These are phyloP conservation scores for Syngnathus rostellatus DNA, from an alignment of 2,797 vertebrate species.

Conservation along the genomic window DNA sequence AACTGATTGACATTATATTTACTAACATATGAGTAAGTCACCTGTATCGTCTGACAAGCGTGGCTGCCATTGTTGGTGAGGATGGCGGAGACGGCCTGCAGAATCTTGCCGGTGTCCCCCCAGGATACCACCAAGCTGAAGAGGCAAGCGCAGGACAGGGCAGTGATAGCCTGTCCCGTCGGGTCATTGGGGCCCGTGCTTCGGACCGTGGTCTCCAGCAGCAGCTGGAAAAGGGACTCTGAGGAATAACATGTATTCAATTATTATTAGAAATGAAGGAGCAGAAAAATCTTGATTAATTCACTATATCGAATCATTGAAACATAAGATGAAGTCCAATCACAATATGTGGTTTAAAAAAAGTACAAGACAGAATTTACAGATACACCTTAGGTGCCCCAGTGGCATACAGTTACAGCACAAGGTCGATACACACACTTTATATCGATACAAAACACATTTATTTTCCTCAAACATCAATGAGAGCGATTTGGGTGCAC, in stretches of 20 bases:
- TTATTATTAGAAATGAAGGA: too few relatives aligned
- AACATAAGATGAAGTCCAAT: too few relatives aligned
- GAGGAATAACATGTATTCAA: slow-evolving; percentile 10
- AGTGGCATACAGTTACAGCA: too few relatives aligned
- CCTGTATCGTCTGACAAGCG: slow-evolving; percentile 96
- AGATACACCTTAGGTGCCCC: too few relatives aligned
- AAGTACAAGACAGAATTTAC: too few relatives aligned
- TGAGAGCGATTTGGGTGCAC: not conserved
- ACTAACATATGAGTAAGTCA: slow-evolving; percentile 35
- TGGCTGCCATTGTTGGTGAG: slow-evolving; percentile 98
- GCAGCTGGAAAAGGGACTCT: slow-evolving; percentile 94
- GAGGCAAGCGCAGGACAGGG: slow-evolving; percentile 95
- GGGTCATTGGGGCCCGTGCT: slow-evolving; percentile 94
- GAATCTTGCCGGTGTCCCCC: slow-evolving; percentile 94
- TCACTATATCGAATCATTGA: too few relatives aligned
- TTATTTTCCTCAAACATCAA: not conserved
- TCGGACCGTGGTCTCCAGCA: slow-evolving; percentile 94
- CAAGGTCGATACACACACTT: too few relatives aligned
- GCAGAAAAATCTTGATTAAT: too few relatives aligned
- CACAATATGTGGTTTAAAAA: too few relatives aligned
- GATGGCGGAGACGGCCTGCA: slow-evolving; percentile 96
- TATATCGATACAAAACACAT: too few relatives aligned
- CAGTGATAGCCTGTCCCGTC: slow-evolving; percentile 90
- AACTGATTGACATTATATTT: too few relatives aligned
- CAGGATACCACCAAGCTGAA: slow-evolving; percentile 97